phyloP scores from a whole-genome alignment of 2,113 vertebrate genomes.

The Leucosticte australis region DNA sequence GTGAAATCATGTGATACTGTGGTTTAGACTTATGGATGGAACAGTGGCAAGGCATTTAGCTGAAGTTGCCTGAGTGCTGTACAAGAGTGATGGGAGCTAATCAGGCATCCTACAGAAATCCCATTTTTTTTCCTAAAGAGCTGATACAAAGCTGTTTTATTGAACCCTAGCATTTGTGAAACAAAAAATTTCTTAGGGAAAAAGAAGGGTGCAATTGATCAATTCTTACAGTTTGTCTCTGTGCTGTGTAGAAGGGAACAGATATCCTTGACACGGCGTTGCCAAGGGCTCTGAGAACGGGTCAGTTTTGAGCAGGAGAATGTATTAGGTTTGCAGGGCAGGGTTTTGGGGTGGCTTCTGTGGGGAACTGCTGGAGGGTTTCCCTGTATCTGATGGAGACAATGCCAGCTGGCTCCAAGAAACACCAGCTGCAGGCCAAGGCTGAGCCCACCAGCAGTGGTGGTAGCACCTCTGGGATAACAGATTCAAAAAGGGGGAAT shows the following conservation, averaged over 20 bases:
- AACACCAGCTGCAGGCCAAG: accelerated
- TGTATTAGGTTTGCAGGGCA: background rate
- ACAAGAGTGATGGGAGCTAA: background rate
- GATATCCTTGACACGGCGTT: background rate
- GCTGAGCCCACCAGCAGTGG: accelerated
- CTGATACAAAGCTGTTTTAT: background rate
- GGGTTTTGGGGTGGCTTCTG: background rate
- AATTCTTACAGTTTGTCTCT: background rate
- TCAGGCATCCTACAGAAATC: background rate
- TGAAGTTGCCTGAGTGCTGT: background rate
- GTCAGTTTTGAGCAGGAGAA: background rate
- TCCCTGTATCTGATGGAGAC: background rate
- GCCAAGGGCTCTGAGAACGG: background rate
- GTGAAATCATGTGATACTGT: background rate
- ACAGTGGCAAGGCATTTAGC: background rate
- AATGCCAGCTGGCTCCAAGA: background rate
- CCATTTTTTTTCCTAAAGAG: background rate
- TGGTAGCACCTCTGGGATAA: background rate
- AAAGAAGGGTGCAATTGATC: background rate
- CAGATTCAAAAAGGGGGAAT: background rate
- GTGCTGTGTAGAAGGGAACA: background rate
- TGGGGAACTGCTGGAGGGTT: background rate
- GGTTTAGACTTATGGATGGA: background rate
- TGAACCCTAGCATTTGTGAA: background rate
- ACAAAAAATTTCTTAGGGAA: background rate